Percentiles rank a stretch among this genome's conserved stretches.
These are phyloP conservation scores for Pterostichus madidus DNA, from an alignment of 2,888 invertebrate genomes.

Conservation along the genomic window DNA sequence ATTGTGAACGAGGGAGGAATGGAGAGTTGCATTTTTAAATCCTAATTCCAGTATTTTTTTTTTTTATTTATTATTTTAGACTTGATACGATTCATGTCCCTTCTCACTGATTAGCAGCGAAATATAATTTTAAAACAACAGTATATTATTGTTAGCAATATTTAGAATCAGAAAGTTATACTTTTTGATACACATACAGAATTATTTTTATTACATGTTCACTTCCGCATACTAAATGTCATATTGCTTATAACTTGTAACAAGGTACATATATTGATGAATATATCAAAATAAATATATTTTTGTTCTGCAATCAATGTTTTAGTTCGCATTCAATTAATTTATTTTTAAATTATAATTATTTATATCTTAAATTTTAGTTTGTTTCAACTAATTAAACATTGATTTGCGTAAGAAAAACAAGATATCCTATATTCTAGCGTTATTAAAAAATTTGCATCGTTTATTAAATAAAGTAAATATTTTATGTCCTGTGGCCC, in stretches of 20 bases:
- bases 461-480: no score
- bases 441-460: no score
- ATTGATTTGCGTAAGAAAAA: no score
- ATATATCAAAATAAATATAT: conserved; percentile 66
- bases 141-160: conserved; percentile 63
- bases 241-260: conserved; percentile 66
- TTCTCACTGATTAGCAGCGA: conserved; percentile 19
- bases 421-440: no score
- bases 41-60: conserved; percentile 31
- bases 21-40: conserved; percentile 28
- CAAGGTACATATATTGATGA: conserved; percentile 59
- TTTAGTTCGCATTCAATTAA: neutral
- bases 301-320: conserved; percentile 59
- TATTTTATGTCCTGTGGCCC: no score
- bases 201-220: conserved; percentile 66
- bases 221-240: conserved; percentile 65
- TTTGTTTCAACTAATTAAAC: no score
- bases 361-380: no score
- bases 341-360: no score
- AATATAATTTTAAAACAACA: conserved; percentile 50
- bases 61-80: conserved; percentile 47
- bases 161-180: conserved; percentile 63
- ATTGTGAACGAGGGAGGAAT: conserved; percentile 42
- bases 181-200: conserved; percentile 65
- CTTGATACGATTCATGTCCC: conserved; percentile 26